Percentiles rank a stretch among this genome's conserved stretches.
These are phyloP conservation scores for Oreohelix idahoensis DNA, from an alignment of 1,140 invertebrate genomes.

Conservation along the genomic window DNA sequence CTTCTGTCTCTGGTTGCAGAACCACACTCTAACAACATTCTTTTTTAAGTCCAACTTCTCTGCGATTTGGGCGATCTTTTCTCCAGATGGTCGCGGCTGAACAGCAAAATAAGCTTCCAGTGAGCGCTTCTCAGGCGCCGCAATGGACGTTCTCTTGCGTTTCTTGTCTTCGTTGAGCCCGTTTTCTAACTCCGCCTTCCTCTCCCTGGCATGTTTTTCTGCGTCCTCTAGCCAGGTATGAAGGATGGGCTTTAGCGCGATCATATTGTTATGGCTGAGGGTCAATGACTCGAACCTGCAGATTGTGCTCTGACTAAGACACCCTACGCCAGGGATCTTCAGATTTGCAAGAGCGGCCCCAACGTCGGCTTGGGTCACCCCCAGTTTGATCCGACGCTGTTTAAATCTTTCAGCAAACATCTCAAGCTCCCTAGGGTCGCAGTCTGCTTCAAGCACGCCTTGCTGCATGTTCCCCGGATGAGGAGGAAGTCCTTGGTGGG, in stretches of 20 bases:
- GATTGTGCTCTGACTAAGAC: slow-evolving; percentile 98
- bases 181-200: slow-evolving; percentile 55
- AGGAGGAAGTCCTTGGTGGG: slow-evolving; percentile 75
- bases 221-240: slow-evolving; percentile 99
- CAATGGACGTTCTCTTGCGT: slow-evolving; percentile 98
- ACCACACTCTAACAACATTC: slow-evolving; percentile 99
- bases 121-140: slow-evolving; percentile 97
- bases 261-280: slow-evolving; percentile 99
- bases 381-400: slow-evolving; percentile 95
- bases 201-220: slow-evolving; percentile 77
- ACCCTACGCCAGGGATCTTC: slow-evolving; percentile 98
- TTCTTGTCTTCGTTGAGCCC: slow-evolving; percentile 86
- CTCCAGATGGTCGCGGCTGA: slow-evolving; percentile 96
- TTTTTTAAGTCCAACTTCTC: slow-evolving; percentile 99
- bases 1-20: slow-evolving; percentile 99
- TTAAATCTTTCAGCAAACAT: slow-evolving; percentile 99
- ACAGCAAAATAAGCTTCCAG: slow-evolving; percentile 99
- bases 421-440: slow-evolving; percentile 97
- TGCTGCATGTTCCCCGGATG: slow-evolving; percentile 76
- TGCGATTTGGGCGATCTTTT: slow-evolving; percentile 99
- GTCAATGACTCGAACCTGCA: slow-evolving; percentile 96
- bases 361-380: slow-evolving; percentile 99
- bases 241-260: slow-evolving; percentile 98
- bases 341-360: slow-evolving; percentile 99
- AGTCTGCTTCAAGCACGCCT: slow-evolving; percentile 77